phyloP scores from a whole-genome alignment of 2,113 vertebrate genomes.

The Campylomormyrus numenius region DNA sequence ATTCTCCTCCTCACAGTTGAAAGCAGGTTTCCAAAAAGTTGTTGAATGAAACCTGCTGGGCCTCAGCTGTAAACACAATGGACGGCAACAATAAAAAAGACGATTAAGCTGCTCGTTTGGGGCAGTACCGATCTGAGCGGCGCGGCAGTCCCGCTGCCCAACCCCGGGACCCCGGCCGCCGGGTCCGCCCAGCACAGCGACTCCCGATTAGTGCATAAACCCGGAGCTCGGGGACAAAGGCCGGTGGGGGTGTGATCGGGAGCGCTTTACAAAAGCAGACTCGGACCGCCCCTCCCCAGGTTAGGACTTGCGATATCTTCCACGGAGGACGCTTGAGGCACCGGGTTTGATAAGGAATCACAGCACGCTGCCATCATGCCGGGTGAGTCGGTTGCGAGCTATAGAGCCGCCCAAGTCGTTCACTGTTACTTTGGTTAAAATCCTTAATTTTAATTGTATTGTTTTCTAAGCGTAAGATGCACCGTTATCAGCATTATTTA shows the following conservation, averaged over 20 bases:
- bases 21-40: not conserved
- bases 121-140: not conserved
- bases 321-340: slow-evolving; percentile 23
- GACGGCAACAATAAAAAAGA: not conserved
- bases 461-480: not conserved
- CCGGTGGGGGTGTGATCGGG: not conserved
- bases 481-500: not conserved
- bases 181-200: not conserved
- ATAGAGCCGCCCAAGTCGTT: too few relatives aligned
- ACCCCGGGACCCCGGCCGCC: not conserved
- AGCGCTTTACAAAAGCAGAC: not conserved
- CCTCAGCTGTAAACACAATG: not conserved
- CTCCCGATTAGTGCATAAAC: not conserved
- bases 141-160: not conserved
- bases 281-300: not conserved
- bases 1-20: not conserved
- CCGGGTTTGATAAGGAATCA: not conserved
- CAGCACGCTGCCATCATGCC: slow-evolving; percentile 40
- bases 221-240: not conserved
- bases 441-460: not conserved
- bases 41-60: not conserved
- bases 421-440: not conserved
- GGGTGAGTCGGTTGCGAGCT: slow-evolving; percentile 38
- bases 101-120: too few relatives aligned
- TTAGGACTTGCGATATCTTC: slow-evolving; percentile 1